phyloP scores from a whole-genome alignment of 2,797 vertebrate species.

The Helostoma temminkii region DNA sequence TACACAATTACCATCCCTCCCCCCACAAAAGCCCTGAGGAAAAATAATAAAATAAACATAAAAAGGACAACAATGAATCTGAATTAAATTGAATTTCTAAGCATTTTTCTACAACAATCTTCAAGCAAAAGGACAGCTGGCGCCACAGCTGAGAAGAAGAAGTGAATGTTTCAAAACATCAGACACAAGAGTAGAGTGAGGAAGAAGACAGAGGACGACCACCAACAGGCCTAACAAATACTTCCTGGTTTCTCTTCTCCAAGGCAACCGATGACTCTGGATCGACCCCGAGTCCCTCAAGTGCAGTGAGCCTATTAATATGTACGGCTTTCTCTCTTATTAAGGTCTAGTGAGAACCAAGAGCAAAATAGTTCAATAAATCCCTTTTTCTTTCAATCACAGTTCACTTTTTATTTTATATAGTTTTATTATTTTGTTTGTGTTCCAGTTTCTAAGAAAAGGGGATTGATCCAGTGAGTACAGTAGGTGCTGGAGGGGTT shows the following conservation, averaged over 20 bases:
- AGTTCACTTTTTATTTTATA: conserved; percentile 55
- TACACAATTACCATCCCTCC: conserved; percentile 33
- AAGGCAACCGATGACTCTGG: conserved; percentile 54
- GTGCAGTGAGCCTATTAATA: conserved; percentile 64
- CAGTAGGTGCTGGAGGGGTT: conserved; percentile 60
- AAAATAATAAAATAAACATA: conserved; percentile 63
- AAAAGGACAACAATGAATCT: conserved; percentile 52
- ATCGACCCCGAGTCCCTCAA: conserved; percentile 55
- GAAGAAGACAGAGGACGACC: conserved; percentile 42
- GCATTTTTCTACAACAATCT: conserved; percentile 57
- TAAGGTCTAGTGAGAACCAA: conserved; percentile 66
- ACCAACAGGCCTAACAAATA: conserved; percentile 42
- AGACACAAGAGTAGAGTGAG: conserved; percentile 47
- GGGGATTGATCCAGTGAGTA: conserved; percentile 79
- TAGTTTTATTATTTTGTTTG: conserved; percentile 78
- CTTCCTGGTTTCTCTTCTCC: conserved; percentile 65
- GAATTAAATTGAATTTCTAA: conserved; percentile 52
- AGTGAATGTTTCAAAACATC: conserved; percentile 46
- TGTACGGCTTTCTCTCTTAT: conserved; percentile 54
- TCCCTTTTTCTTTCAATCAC: conserved; percentile 68
- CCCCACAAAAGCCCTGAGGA: conserved; percentile 76
- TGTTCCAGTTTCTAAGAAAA: conserved; percentile 87
- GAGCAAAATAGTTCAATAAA: conserved; percentile 64
- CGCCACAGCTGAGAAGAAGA: conserved; percentile 21
- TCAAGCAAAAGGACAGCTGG: conserved; percentile 62